These are phyloP conservation scores for Pelosia muscerda DNA, from an alignment of 2,888 invertebrate genomes.

Conservation along the genomic window DNA sequence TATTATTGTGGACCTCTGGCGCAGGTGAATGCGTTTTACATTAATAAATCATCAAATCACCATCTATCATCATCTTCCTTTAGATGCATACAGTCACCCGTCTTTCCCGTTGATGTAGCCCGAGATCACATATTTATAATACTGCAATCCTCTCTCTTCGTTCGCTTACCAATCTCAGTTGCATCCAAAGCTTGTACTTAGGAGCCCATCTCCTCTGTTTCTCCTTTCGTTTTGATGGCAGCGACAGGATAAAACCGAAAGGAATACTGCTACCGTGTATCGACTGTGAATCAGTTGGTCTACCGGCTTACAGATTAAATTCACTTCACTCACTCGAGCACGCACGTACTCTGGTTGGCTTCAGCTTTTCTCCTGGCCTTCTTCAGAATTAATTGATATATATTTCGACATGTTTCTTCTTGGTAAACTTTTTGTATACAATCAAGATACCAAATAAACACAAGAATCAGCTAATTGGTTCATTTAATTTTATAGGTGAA, in stretches of 20 bases:
- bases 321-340: no score
- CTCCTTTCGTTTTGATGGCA: neutral
- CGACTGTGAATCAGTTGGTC: no score
- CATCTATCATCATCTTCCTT: neutral
- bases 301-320: no score
- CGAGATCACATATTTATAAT: neutral
- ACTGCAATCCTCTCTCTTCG: neutral
- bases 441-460: neutral
- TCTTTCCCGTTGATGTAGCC: neutral
- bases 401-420: neutral
- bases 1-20: neutral
- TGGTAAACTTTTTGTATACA: neutral
- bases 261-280: no score
- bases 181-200: neutral
- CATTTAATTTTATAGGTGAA: neutral
- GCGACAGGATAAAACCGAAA: no score
- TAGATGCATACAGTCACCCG: neutral
- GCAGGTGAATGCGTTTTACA: neutral
- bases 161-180: neutral
- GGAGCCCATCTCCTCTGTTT: neutral
- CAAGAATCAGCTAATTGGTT: neutral
- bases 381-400: neutral
- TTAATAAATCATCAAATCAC: conserved; percentile 4
- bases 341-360: no score
- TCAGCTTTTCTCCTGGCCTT: neutral